Base-by-base conservation (phyloP, 1,140 invertebrate genomes). In the Drosophila insularis region DNA sequence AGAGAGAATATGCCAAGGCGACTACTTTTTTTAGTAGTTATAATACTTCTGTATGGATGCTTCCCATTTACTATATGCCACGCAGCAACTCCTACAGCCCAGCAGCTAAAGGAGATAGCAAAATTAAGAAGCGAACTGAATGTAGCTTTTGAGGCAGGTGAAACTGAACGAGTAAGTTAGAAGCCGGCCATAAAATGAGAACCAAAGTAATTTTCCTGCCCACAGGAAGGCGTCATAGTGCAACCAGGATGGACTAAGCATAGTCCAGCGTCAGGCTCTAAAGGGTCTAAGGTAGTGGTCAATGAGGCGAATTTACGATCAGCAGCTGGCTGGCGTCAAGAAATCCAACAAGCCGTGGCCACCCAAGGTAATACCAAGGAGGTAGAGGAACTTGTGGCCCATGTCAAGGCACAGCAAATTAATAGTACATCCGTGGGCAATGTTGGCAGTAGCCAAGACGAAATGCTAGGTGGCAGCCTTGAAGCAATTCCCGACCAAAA, bases 241-340 rank as follows among this genome's bases (percentile, higher is more conserved):
- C 90, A 91, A 7, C 90, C 90, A 0, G 19, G 1, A 0, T 91
- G 90, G 90, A 87, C 86, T 0, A 63, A 66, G 23, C 40, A 68
- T 10, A 14, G 6, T 1, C 14, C 39, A 61, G 19, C 14, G 1
- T 1, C 23, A 19, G 10, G 13, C 8, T 19, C 27, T 43, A 21
- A 6, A 17, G 5, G 2, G 17, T 39, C 35, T 43, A 37, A 55
- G 5, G 40, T 80, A 2, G 76, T 91, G 0, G 74, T 56, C 14
- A 35, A 75, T 23, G 1, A 69, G 1, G 5, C 69, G 6, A 31
- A 63, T 2, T 37, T 90, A 0, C 35, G 23, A 10, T 74, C 74
- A 13, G 71, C 80, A 0, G 23, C 72, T 0, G 65, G 68, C 4
- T 8, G 90, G 32, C 89, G 90, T 11, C 39, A 37, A 0, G 85